Evolutionary conservation across 2,888 invertebrate genomes (phyloP), one percentile per base, ranked within the genome.

Genomic region (Phalera bucephala): DNA sequence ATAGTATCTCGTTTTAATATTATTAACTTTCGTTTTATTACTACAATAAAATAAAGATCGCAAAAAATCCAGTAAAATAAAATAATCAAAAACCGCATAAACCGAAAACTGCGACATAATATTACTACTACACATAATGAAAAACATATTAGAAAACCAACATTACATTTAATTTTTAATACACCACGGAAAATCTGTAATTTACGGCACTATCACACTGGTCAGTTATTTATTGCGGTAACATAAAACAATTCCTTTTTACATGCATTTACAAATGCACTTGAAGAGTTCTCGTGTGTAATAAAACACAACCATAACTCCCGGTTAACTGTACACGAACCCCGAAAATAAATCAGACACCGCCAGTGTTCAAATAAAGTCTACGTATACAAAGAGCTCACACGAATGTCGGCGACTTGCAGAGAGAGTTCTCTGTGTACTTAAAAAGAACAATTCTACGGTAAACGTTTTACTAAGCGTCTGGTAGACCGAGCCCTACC

Each of bases 391-490:
- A 68, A 62, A 71, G 68, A 72, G 68, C 77, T 69, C 64, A 69
- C 65, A 55, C 58, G 50, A 56, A 58, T 61, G 69, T 63, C 73
- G 70, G 62, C 68, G 69, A 71, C 67, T 72, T 68, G 57, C 68
- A 51, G 57, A 64, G 67, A 64, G 60, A 64, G 51, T 63, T 55
- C 50, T 52, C 54, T 72, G 72, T 74, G 64, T 72, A 67, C 68
- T 70, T 64, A 68, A 75, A 76, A 76, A 77, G 72, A 76, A 72
- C 72, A 74, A 69, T 72, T 70, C 70, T 56, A 51, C 55, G 60
- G 63, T 65, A 74, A 78, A 73, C 70, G 72, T 71, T 78, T 71
- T 64, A 67, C 64, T 65, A 65, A 66, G 55, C 63, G 59, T 55
- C 62, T 56, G 49, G 45, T 45, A 42, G 35, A 42, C 46, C 45